Conservation (phyloP, 2,888 invertebrate genomes). For the Erebia epiphron region DNA sequence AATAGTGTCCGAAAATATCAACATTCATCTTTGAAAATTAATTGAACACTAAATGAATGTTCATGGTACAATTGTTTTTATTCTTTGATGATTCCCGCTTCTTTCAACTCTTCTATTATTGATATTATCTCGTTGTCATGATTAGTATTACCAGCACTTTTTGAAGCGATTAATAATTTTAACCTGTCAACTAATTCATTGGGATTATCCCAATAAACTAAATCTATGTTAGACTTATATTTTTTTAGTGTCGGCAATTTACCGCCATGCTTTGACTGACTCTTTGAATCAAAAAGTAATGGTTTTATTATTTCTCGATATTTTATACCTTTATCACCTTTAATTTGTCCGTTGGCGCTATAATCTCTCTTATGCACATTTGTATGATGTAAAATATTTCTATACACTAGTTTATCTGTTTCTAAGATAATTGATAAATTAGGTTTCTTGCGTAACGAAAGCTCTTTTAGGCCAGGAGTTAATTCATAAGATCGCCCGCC, state of each 20-base stretch:
- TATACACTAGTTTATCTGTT: conserved; percentile 4
- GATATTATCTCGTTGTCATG: conserved; percentile 51
- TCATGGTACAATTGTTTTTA: conserved; percentile 16
- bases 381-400: conserved; percentile 4
- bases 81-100: conserved; percentile 40
- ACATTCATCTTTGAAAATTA: neutral
- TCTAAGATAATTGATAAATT: conserved; percentile 1
- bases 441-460: conserved; percentile 1
- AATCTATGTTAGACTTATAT: conserved; percentile 34
- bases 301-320: conserved; percentile 24
- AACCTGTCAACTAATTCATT: conserved; percentile 43
- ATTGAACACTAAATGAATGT: neutral
- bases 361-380: conserved; percentile 1
- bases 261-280: conserved; percentile 2
- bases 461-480: neutral
- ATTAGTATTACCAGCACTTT: conserved; percentile 41
- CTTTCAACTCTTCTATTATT: conserved; percentile 46
- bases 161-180: conserved; percentile 41
- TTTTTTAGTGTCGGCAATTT: conserved; percentile 35
- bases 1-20: neutral
- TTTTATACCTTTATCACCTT: conserved; percentile 4
- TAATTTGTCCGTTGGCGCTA: neutral
- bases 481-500: conserved; percentile 1
- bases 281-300: conserved; percentile 14
- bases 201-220: conserved; percentile 42